These are phyloP conservation scores for Pterobdella sp. DNA, from an alignment of 2,888 invertebrate genomes.

Conservation along the genomic window DNA sequence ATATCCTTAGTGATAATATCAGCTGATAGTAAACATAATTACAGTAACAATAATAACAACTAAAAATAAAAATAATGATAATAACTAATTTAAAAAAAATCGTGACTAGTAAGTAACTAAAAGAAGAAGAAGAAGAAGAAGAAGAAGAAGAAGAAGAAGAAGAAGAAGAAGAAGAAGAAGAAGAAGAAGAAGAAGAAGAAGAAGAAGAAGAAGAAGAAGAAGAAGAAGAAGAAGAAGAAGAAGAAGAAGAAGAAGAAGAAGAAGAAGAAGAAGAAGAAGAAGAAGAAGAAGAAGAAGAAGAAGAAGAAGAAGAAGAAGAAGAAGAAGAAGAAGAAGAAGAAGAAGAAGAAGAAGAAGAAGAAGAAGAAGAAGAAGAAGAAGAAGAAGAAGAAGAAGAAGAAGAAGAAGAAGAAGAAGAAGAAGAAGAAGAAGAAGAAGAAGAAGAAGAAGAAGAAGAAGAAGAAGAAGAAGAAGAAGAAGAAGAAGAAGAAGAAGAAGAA, in stretches of 20 bases:
- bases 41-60: neutral
- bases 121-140: neutral
- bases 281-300: neutral
- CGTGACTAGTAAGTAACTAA: no score
- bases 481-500: conserved; percentile 14
- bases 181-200: neutral
- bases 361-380: no score
- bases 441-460: conserved; percentile 5
- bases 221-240: neutral
- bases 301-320: neutral
- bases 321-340: neutral
- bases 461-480: neutral
- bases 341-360: neutral
- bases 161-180: neutral
- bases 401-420: neutral
- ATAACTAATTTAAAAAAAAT: neutral
- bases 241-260: neutral
- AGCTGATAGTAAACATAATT: neutral
- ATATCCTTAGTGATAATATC: neutral
- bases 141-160: neutral
- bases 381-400: neutral
- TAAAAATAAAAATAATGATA: neutral
- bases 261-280: neutral
- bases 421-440: neutral
- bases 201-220: neutral